Evolutionary conservation across 2,888 invertebrate genomes (phyloP).

Genomic region (Proisotoma minuta): DNA sequence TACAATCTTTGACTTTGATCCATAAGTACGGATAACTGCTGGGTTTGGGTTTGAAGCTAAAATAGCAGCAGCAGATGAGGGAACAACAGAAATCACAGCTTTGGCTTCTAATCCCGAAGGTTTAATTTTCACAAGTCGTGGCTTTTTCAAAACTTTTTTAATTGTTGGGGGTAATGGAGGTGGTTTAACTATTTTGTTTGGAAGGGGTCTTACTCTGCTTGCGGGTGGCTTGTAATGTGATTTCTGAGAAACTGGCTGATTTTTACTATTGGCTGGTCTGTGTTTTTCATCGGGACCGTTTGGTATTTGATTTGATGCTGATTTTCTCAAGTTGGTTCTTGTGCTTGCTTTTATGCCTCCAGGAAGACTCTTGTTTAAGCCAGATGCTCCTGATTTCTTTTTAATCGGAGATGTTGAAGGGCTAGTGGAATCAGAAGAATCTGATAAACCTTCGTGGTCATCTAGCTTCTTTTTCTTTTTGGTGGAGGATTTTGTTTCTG

Average conservation of each 20-base stretch:
- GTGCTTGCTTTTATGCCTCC: slow-evolving; percentile 32
- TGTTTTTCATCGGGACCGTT: slow-evolving; percentile 19
- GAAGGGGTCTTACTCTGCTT: slow-evolving; percentile 38
- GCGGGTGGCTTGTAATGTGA: slow-evolving; percentile 34
- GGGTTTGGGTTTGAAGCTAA: slow-evolving; percentile 4
- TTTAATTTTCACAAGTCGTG: background rate
- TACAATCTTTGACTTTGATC: slow-evolving; percentile 21
- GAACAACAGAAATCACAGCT: background rate
- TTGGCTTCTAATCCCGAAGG: background rate
- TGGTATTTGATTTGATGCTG: slow-evolving; percentile 12
- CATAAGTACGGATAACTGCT: slow-evolving; percentile 38
- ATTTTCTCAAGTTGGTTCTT: slow-evolving; percentile 27
- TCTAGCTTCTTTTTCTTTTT: background rate
- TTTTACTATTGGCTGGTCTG: background rate
- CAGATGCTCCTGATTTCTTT: slow-evolving; percentile 21
- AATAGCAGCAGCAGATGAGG: slow-evolving; percentile 12
- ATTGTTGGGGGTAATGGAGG: slow-evolving; percentile 14
- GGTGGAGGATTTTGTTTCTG: background rate
- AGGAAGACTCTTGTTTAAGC: slow-evolving; percentile 2
- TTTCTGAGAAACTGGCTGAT: background rate
- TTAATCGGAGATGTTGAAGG: background rate
- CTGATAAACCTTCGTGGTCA: background rate
- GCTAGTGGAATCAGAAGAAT: slow-evolving; percentile 13
- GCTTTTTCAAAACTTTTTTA: background rate
- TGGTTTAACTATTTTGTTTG: slow-evolving; percentile 32